Evolutionary conservation across 1,140 invertebrate genomes (phyloP), one percentile per base, ranked within the genome.

Genomic region (Pantala flavescens): DNA sequence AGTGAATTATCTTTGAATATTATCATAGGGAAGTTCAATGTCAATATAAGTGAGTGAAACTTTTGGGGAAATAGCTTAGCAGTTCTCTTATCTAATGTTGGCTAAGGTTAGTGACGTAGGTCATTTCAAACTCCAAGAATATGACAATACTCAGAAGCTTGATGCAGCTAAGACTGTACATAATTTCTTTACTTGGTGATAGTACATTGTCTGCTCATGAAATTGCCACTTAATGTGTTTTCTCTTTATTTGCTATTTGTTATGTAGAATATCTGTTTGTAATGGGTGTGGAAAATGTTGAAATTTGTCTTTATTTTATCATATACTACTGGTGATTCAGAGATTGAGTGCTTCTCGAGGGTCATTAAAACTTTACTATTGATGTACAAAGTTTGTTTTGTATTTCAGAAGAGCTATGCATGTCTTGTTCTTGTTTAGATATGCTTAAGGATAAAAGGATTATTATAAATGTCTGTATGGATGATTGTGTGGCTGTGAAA

Each of bases 351-450:
- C 49, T 63, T 63, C n/a, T 63, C 12, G 28, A 63, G 5, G 12
- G 12, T 63, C 49, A 14, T 7, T 63, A 19, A 21, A 21, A 21
- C 14, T 19, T 19, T 63, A 63, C 49, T 7, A 19, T 63, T 14
- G 12, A 63, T 19, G 49, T 63, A 21, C 49, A 63, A 63, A 63
- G 14, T 63, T 36, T 36, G 14, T 63, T 63, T 63, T 63, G 49
- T 63, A 19, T 63, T 21, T 63, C n/a, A 63, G 16, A 63, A 21
- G n/a, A 63, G 49, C 49, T 63, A 63, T 63, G 49, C 49, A 63
- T 63, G 49, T 63, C 49, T 63, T 63, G 49, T 63, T 63, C 3
- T 63, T 63, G 49, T 63, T 63, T 63, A 63, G 49, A 63, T 63
- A 63, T 63, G 49, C 49, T 63, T 63, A 63, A 7, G n/a, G n/a